phyloP scores from a whole-genome alignment of 2,113 vertebrate genomes.

The Hippocampus comes region DNA sequence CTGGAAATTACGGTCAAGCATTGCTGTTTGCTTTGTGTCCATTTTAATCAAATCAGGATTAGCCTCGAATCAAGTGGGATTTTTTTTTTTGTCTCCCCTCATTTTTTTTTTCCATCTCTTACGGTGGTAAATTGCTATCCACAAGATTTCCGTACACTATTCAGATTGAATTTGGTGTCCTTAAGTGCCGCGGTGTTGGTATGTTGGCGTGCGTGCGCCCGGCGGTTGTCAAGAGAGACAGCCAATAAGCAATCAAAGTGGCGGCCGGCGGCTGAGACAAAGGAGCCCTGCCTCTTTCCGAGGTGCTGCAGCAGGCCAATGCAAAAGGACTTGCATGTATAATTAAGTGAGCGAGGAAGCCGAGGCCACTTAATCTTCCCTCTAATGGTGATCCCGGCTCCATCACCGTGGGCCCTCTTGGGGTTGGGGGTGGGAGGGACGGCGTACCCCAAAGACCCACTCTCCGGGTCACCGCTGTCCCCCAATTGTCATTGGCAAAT shows the following conservation, averaged over 20 bases:
- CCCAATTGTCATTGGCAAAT: conserved; percentile 83
- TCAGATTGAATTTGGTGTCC: too few relatives aligned
- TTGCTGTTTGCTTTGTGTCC: conserved; percentile 12
- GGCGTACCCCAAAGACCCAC: conserved; percentile 81
- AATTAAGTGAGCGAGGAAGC: conserved; percentile 87
- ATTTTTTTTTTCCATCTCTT: too few relatives aligned
- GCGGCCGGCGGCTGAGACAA: conserved; percentile 66
- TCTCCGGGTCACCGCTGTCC: conserved; percentile 81
- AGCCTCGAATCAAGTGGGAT: background rate
- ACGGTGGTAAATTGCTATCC: too few relatives aligned
- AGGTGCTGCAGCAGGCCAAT: conserved; percentile 64
- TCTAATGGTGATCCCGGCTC: conserved; percentile 85
- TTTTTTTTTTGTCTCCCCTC: too few relatives aligned
- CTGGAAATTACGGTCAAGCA: conserved; percentile 6
- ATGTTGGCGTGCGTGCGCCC: background rate
- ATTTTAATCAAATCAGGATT: conserved; percentile 16
- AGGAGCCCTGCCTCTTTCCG: conserved; percentile 69
- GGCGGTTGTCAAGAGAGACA: too few relatives aligned
- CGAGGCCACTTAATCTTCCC: conserved; percentile 88
- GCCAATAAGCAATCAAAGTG: too few relatives aligned
- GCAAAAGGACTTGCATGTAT: conserved; percentile 83
- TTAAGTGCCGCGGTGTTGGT: background rate
- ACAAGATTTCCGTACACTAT: too few relatives aligned
- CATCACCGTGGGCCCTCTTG: conserved; percentile 76
- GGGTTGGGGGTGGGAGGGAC: conserved; percentile 39